Evolutionary conservation across 2,113 vertebrate genomes (phyloP).

Genomic region (Lampris incognitus): DNA sequence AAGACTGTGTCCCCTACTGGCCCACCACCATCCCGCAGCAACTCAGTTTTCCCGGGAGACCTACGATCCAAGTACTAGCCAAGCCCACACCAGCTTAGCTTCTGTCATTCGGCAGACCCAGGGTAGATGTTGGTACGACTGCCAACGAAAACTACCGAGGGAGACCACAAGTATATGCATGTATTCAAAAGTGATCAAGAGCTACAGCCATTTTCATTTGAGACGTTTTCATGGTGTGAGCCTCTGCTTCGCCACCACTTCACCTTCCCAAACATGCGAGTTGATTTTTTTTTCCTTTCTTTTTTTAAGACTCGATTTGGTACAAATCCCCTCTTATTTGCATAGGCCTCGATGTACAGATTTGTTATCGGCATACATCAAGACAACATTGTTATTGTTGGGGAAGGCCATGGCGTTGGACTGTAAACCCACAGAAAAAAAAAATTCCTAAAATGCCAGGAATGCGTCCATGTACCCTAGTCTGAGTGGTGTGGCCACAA

Average conservation of each 20-base stretch:
- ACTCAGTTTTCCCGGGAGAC: too few species aligned
- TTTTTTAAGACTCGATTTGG: not conserved
- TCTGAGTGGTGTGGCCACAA: slow-evolving; percentile 54
- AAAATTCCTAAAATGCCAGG: slow-evolving; percentile 70
- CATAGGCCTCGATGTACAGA: slow-evolving; percentile 30
- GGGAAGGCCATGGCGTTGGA: slow-evolving; percentile 47
- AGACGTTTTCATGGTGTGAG: not conserved
- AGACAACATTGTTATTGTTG: slow-evolving; percentile 51
- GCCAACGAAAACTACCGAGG: too few species aligned
- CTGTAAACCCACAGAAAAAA: slow-evolving; percentile 61
- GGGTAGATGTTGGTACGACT: too few species aligned
- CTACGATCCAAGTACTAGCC: too few species aligned
- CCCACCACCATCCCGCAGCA: too few species aligned
- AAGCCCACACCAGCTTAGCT: too few species aligned
- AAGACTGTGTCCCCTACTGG: too few species aligned
- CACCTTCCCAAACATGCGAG: not conserved
- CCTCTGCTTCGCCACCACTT: not conserved
- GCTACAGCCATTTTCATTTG: too few species aligned
- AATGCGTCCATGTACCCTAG: slow-evolving; percentile 57
- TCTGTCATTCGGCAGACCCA: too few species aligned
- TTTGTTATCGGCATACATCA: slow-evolving; percentile 44
- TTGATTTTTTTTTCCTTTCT: not conserved
- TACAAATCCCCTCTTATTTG: slow-evolving; percentile 12
- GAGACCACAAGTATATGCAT: too few species aligned
- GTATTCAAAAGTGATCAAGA: too few species aligned